These are phyloP conservation scores for Erebia aethiops DNA, from an alignment of 2,888 invertebrate species.

Conservation along the genomic window DNA sequence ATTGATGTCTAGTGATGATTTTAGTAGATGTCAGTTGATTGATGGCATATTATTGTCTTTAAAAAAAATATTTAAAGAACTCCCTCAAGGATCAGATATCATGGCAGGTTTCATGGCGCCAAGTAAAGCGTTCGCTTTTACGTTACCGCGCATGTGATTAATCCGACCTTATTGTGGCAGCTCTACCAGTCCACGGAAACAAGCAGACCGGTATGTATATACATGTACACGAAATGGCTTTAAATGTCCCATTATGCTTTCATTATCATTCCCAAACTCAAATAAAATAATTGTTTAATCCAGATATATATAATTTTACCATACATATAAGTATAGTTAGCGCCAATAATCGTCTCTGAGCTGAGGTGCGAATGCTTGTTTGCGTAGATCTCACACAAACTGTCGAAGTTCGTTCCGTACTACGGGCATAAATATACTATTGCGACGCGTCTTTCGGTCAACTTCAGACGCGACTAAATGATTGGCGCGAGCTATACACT, in stretches of 20 bases:
- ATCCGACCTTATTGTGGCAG: conserved; percentile 78
- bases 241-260: conserved; percentile 35
- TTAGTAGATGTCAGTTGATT: too few relatives aligned
- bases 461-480: too few relatives aligned
- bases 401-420: too few relatives aligned
- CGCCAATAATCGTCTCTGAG: too few relatives aligned
- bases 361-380: too few relatives aligned
- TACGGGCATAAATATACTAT: too few relatives aligned
- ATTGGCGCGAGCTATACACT: too few relatives aligned
- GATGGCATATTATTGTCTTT: not conserved
- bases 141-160: conserved; percentile 69
- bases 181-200: conserved; percentile 81
- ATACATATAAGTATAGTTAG: not conserved
- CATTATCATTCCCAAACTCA: conserved; percentile 24
- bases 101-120: conserved; percentile 25
- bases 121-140: conserved; percentile 35
- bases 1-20: too few relatives aligned
- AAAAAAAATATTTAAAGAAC: not conserved
- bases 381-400: too few relatives aligned
- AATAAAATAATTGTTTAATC: conserved; percentile 14
- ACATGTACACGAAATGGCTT: conserved; percentile 45
- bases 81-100: conserved; percentile 5
- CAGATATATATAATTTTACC: conserved; percentile 10
- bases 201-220: conserved; percentile 75
- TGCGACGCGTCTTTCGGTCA: too few relatives aligned